Conservation (phyloP, 2,113 vertebrate genomes). For the Anas platyrhynchos region DNA sequence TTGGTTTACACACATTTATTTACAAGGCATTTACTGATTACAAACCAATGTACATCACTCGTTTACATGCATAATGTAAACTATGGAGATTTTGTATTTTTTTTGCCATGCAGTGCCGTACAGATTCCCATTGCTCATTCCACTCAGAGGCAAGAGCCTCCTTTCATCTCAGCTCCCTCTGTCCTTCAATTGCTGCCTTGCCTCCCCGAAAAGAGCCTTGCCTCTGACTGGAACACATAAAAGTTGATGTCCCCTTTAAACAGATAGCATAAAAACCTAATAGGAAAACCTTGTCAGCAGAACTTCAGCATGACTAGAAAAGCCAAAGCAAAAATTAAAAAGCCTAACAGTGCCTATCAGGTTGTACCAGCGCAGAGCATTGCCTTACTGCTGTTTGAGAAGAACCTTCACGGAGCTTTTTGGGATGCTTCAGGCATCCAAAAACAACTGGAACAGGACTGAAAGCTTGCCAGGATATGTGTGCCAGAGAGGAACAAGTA, state of each 20-base stretch:
- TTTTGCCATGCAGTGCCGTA: background rate
- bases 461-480: background rate
- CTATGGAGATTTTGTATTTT: background rate
- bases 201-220: background rate
- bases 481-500: background rate
- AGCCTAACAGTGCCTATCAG: conserved; percentile 27
- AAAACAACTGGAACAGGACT: background rate
- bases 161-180: conserved; percentile 65
- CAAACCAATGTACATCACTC: conserved; percentile 1
- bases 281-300: conserved; percentile 51
- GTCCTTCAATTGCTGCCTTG: conserved; percentile 13
- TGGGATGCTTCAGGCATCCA: conserved; percentile 8
- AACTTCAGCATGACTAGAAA: conserved; percentile 33
- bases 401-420: background rate
- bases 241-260: conserved; percentile 58
- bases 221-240: conserved; percentile 39
- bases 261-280: conserved; percentile 25
- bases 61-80: conserved; percentile 33
- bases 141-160: conserved; percentile 1
- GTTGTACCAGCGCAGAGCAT: conserved; percentile 4
- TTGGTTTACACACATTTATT: conserved; percentile 51
- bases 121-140: conserved; percentile 25
- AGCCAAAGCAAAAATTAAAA: conserved; percentile 50
- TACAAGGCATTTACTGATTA: conserved; percentile 41
- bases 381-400: background rate